Conservation (phyloP, 2,113 vertebrate species). For the Axis porcinus region DNA sequence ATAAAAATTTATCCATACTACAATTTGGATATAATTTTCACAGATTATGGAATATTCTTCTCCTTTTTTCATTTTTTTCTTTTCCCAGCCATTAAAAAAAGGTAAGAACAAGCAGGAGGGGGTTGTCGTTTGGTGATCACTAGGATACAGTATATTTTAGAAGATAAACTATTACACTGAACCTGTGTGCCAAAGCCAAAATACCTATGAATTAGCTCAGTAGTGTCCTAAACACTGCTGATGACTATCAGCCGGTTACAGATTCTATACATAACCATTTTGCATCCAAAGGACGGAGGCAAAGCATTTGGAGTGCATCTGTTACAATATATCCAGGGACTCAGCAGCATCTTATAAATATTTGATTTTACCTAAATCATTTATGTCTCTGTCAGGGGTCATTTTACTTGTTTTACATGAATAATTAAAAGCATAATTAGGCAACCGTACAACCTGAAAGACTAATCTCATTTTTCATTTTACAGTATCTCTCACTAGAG, state of each 20-base stretch:
- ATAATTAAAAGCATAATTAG: conserved; percentile 91
- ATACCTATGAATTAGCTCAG: background rate
- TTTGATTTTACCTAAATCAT: conserved; percentile 89
- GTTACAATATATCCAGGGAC: conserved; percentile 76
- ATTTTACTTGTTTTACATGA: conserved; percentile 93
- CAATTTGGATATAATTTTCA: background rate
- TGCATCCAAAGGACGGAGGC: conserved; percentile 44
- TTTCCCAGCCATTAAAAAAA: background rate
- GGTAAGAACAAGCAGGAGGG: background rate
- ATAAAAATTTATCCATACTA: background rate
- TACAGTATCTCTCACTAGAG: conserved; percentile 72
- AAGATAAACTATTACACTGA: background rate
- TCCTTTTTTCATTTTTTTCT: background rate
- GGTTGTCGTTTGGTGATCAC: background rate
- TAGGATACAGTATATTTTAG: background rate
- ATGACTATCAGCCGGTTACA: conserved; percentile 19
- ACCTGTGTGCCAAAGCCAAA: background rate
- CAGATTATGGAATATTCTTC: background rate
- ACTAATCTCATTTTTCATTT: conserved; percentile 86
- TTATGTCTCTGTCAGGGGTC: conserved; percentile 87
- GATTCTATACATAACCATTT: conserved; percentile 58
- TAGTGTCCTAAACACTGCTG: conserved; percentile 27
- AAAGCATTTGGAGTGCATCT: conserved; percentile 70
- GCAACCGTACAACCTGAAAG: conserved; percentile 83
- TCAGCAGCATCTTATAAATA: conserved; percentile 87